A percentile compares a stretch with the other conserved stretches of the same genome.
phyloP scores from a whole-genome alignment of 2,113 vertebrate species.

The Sialia sialis region DNA sequence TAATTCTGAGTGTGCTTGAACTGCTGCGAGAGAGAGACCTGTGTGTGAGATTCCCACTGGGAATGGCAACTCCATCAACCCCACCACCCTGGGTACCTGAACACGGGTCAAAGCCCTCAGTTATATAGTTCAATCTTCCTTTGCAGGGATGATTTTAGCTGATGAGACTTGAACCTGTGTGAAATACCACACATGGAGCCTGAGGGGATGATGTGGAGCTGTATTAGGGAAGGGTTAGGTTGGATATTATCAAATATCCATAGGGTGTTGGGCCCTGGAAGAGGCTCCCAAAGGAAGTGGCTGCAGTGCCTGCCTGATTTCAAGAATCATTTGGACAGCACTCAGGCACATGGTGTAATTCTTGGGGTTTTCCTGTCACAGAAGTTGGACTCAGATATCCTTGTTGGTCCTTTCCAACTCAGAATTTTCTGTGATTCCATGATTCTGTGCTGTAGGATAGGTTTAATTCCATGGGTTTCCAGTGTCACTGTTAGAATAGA shows the following conservation, averaged over 20 bases:
- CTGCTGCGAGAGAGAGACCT: neutral
- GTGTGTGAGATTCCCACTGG: neutral
- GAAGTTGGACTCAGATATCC: neutral
- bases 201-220: neutral
- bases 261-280: neutral
- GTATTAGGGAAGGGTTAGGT: neutral
- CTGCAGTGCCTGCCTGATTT: neutral
- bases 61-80: neutral
- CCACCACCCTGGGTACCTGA: neutral
- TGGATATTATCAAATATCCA: neutral
- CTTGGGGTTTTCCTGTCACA: neutral
- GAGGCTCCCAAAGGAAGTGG: neutral
- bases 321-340: neutral
- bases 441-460: neutral
- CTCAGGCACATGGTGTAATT: neutral
- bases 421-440: neutral
- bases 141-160: neutral
- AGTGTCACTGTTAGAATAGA: neutral
- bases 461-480: neutral
- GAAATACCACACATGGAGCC: neutral
- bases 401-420: neutral
- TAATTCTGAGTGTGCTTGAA: neutral
- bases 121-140: rapidly evolving
- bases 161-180: neutral
- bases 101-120: neutral